phyloP scores from a whole-genome alignment of 2,888 invertebrate species.

The Orchesella flavescens region DNA sequence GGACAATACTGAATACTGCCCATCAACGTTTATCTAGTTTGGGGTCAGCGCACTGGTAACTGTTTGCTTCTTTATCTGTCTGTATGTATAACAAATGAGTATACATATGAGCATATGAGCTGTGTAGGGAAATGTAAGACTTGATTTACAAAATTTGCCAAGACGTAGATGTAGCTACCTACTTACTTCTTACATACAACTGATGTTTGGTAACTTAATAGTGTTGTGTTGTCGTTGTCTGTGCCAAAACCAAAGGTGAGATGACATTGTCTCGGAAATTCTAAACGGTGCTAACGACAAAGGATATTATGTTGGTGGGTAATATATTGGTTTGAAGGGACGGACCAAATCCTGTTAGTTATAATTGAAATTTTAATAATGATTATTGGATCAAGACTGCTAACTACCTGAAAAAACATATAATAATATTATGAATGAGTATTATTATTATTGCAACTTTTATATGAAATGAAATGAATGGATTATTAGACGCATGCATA shows the following conservation, averaged over 20 bases:
- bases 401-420: slow-evolving; percentile 6
- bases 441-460: background rate
- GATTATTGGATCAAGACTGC: slow-evolving; percentile 38
- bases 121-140: background rate
- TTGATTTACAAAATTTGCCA: too few relatives aligned
- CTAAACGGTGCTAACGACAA: background rate
- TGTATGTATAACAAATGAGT: slow-evolving; percentile 20
- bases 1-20: too few relatives aligned
- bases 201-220: background rate
- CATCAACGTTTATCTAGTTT: too few relatives aligned
- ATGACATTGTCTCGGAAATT: slow-evolving; percentile 7
- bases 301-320: background rate
- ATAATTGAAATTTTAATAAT: slow-evolving; percentile 46
- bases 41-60: slow-evolving; percentile 45
- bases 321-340: slow-evolving; percentile 11
- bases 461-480: too few relatives aligned
- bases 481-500: background rate
- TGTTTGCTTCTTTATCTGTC: slow-evolving; percentile 28
- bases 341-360: slow-evolving; percentile 51
- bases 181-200: too few relatives aligned
- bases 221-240: background rate
- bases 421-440: slow-evolving; percentile 12
- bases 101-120: background rate
- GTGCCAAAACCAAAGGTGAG: background rate
- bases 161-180: too few relatives aligned